A percentile compares a stretch with the other conserved stretches of the same genome.
Conservation (phyloP, 2,888 invertebrate genomes). For the Coelinius sp. region DNA sequence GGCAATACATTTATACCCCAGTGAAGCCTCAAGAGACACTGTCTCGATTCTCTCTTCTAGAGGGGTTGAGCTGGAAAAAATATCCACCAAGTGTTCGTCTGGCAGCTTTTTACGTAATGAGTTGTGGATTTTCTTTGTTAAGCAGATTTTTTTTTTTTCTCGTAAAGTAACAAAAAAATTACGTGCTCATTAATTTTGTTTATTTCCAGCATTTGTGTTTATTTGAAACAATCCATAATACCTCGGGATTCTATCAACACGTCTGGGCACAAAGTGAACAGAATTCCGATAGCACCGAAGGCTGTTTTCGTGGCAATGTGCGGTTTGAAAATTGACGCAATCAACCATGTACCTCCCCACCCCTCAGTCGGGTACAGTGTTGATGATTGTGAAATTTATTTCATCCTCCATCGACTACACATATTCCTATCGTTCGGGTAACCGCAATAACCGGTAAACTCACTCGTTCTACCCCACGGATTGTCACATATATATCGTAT, state of each 20-base stretch:
- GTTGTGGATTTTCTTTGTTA: neutral
- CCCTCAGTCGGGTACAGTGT: neutral
- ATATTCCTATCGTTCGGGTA: constrained; percentile 25
- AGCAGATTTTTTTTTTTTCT: neutral
- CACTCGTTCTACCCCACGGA: neutral
- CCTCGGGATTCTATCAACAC: neutral
- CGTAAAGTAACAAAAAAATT: neutral
- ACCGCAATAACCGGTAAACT: constrained; percentile 32
- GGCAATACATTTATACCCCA: constrained; percentile 16
- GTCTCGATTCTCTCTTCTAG: neutral
- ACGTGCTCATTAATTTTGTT: constrained; percentile 5
- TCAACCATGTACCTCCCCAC: neutral
- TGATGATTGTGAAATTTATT: constrained; percentile 34
- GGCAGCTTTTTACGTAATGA: constrained; percentile 16
- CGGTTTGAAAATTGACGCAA: constrained; percentile 2
- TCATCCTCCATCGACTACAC: constrained; percentile 29
- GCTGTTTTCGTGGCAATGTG: constrained; percentile 21
- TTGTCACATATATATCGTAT: constrained; percentile 18
- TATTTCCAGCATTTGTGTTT: neutral
- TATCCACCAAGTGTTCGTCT: neutral
- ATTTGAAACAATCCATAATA: neutral
- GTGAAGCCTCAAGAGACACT: constrained; percentile 7
- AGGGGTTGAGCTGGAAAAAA: constrained; percentile 1
- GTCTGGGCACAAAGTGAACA: constrained; percentile 3
- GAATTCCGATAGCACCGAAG: constrained; percentile 14